Base-by-base conservation (phyloP, 2,797 vertebrate genomes). In the Miichthys miiuy region DNA sequence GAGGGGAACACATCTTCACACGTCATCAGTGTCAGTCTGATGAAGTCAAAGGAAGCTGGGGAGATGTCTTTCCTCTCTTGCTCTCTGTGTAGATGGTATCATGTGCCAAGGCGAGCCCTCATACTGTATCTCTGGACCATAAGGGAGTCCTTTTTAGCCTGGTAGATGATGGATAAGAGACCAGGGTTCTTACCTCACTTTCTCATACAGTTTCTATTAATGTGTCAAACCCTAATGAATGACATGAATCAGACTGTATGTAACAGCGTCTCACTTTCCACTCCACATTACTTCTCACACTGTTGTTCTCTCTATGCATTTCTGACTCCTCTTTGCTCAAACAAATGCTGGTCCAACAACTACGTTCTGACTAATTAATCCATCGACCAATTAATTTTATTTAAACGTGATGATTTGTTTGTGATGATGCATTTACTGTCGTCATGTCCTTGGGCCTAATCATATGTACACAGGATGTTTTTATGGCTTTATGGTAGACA, bases 271-370 rank as follows among this genome's bases (percentile, higher is more conserved):
- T 82, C 66, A 54, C 64, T 80, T 75, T 82, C 65, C 55, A 47
- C 48, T 67, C 48, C 70, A 75, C 34, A 75, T 76, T 25, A 77
- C 57, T 74, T 76, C 79, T 85, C 72, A 68, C 51, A 56, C 81
- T 84, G 84, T 92, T 72, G 48, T 86, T 81, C 77, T 79, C 71
- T 81, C 82, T 86, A 87, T 92, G 86, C 87, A 86, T 93, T 89
- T 88, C 61, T 80, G 75, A 72, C 76, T 71, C 66, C 16, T 87
- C 75, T 55, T 83, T 73, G 62, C 72, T 82, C 68, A 80, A 78
- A 67, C 46, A 50, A 87, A 68, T 79, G 64, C 76, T 81, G 80
- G 83, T 89, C 81, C 75, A 88, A 71, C 57, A 68, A 46, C 64
- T 84, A 56, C 23, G 52, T 81, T 81, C 64, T 82, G 75, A 72